These are phyloP conservation scores for Epinephelus cyanopodus DNA, from an alignment of 2,113 vertebrate species.

Conservation along the genomic window DNA sequence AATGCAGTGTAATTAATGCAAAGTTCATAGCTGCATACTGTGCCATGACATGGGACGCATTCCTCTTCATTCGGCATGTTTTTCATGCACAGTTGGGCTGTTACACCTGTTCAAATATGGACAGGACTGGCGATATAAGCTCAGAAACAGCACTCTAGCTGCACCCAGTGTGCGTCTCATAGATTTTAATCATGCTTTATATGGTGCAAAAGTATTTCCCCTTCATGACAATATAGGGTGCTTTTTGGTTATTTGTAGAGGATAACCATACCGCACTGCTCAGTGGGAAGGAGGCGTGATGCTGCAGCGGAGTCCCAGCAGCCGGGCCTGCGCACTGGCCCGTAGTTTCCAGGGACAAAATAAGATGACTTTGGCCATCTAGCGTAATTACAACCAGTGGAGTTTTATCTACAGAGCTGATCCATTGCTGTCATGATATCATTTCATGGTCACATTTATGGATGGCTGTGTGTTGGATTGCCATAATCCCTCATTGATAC, in stretches of 20 bases:
- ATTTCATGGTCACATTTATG: background rate
- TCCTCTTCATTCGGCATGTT: background rate
- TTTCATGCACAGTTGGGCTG: conserved; percentile 1
- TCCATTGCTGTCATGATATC: background rate
- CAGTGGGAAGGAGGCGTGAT: conserved; percentile 59
- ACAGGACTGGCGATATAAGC: background rate
- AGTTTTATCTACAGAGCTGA: background rate
- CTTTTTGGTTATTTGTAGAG: background rate
- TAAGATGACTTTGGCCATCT: conserved; percentile 58
- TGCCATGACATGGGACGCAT: background rate
- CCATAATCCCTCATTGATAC: conserved; percentile 39
- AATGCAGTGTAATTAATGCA: background rate
- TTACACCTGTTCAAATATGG: conserved; percentile 61
- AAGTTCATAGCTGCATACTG: background rate
- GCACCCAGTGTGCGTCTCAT: background rate
- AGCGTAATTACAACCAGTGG: conserved; percentile 7
- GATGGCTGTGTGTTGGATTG: conserved; percentile 25
- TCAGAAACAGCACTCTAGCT: background rate
- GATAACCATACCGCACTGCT: conserved; percentile 53
- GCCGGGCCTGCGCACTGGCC: conserved; percentile 71
- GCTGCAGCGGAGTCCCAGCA: conserved; percentile 71
- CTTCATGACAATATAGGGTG: background rate
- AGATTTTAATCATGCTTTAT: background rate
- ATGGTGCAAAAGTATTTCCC: background rate
- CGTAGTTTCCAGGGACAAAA: conserved; percentile 46